Conservation (phyloP, 2,113 vertebrate genomes). For the Ia io region DNA sequence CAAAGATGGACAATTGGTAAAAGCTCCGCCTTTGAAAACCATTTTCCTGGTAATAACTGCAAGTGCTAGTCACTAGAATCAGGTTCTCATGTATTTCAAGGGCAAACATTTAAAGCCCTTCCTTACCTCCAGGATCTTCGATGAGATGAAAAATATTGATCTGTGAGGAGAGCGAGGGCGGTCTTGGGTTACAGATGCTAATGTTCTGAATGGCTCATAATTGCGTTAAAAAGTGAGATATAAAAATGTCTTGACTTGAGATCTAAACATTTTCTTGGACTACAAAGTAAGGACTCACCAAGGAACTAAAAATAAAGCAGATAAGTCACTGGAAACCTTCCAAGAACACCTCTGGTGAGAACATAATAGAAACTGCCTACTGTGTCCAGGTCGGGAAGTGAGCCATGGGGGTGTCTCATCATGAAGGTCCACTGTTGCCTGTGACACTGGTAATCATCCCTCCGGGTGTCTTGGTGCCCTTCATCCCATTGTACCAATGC, state of each 20-base stretch:
- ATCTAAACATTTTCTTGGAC: conserved; percentile 32
- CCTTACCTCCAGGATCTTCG: conserved; percentile 39
- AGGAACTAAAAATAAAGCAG: conserved; percentile 27
- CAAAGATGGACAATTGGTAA: not conserved
- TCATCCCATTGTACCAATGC: not conserved
- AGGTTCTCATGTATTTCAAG: not conserved
- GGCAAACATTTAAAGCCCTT: conserved; percentile 35
- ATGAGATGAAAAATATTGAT: conserved; percentile 38
- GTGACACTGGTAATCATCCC: accelerated
- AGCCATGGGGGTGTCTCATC: not conserved
- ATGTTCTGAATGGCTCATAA: conserved; percentile 40
- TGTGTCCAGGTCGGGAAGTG: not conserved
- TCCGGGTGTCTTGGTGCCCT: not conserved
- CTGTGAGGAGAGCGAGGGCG: not conserved
- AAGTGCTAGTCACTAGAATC: not conserved
- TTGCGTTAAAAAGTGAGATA: conserved; percentile 15
- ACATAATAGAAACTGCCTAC: not conserved
- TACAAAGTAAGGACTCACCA: conserved; percentile 19
- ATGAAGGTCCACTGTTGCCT: not conserved
- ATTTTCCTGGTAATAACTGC: not conserved
- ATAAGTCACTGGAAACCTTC: not conserved
- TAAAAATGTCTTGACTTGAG: conserved; percentile 31
- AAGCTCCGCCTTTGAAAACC: not conserved
- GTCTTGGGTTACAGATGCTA: not conserved
- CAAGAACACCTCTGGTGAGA: not conserved